Evolutionary conservation across 2,888 invertebrate genomes (phyloP), one percentile per base, ranked within the genome.

Genomic region (Corbicula japonica): DNA sequence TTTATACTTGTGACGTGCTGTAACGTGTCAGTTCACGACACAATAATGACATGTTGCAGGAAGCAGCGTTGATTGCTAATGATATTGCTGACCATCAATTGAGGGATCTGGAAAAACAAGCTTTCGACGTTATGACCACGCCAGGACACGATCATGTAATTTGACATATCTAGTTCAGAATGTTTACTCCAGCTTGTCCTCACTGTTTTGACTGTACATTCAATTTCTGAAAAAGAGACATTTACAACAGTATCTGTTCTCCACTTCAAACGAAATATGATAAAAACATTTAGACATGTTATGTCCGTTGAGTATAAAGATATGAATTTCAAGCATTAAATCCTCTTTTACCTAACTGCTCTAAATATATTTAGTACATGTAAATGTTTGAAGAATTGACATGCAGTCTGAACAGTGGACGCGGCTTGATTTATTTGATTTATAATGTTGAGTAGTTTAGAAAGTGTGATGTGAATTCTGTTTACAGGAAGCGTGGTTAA

Each of bases 61-160:
- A 83, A 52, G 52, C 74, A n/a, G 68, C 72, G 6, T 38, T 83
- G 21, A 83, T 83, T 21, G 76, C 83, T 32, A 70, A 73, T 65
- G 83, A 83, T 35, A 73, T 76, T n/a, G 83, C 79, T 5, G 73
- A 76, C 35, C 30, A 38, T 21, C 83, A 83, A 50, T 30, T 83
- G 30, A 58, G 62, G 15, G 76, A 70, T 38, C 58, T 83, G n/a
- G 79, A 83, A 50, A 76, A 69, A 30, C 69, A 75, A 69, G 69
- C 83, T 23, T 76, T 79, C 62, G 79, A 66, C 56, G 79, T 83
- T 18, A 83, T 83, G 83, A 68, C 71, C 4, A 65, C 41, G 23
- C 76, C 76, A 6, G 76, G 76, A n/a, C 41, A 58, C 18, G 70
- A 71, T 23, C 38, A 65, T 52, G 76, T 76, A 76, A 76, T n/a